Conservation (phyloP, 2,888 invertebrate genomes). For the Mythimna ferrago region DNA sequence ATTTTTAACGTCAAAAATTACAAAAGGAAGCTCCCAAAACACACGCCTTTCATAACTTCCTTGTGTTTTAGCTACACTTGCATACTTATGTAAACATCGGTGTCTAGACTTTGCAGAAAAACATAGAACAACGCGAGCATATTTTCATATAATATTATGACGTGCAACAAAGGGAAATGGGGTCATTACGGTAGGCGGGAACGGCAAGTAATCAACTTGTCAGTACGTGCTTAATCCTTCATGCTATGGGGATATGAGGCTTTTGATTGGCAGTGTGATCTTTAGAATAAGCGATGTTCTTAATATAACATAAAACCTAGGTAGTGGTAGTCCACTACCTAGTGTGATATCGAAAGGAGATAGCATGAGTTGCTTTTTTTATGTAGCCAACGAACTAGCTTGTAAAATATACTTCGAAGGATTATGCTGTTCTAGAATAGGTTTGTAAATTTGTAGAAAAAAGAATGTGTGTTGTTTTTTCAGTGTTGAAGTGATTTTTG, state of each 20-base stretch:
- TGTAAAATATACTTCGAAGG: no score
- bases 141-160: constrained; percentile 51
- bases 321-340: no score
- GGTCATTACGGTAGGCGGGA: constrained; percentile 44
- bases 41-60: neutral
- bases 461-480: no score
- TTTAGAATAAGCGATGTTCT: constrained; percentile 10
- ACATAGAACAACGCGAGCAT: constrained; percentile 22
- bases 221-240: constrained; percentile 46
- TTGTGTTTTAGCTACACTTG: neutral
- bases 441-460: no score
- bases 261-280: constrained; percentile 19
- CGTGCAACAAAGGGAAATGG: constrained; percentile 48
- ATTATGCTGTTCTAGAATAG: no score
- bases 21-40: neutral
- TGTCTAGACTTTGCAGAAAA: constrained; percentile 29
- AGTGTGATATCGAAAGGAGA: no score
- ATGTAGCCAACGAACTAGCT: no score
- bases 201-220: constrained; percentile 53
- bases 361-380: no score
- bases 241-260: constrained; percentile 3
- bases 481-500: no score
- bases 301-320: no score
- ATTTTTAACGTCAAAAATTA: neutral
- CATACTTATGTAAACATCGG: neutral